Percentiles rank a stretch among this genome's conserved stretches.
Evolutionary conservation across 2,797 vertebrate species (phyloP).

Genomic region (Aeoliscus strigatus): DNA sequence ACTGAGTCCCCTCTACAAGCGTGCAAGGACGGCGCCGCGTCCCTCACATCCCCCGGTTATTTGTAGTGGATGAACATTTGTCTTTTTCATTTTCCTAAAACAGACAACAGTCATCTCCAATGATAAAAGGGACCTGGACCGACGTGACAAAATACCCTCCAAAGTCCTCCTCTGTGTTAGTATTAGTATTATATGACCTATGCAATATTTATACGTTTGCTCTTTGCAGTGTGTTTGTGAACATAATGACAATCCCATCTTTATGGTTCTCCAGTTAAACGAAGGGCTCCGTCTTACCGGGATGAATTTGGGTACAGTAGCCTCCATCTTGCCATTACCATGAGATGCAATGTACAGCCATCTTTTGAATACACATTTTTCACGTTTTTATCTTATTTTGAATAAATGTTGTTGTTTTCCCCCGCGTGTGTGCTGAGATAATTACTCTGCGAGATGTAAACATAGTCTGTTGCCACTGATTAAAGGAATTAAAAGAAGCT

Average conservation of each 20-base stretch:
- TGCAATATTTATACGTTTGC: no score
- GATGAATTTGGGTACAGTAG: constrained; percentile 50
- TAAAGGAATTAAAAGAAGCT: not conserved
- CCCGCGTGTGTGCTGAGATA: constrained; percentile 47
- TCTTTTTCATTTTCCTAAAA: no score
- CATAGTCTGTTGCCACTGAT: not conserved
- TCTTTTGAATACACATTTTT: constrained; percentile 51
- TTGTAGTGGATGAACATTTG: no score
- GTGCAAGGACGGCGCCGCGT: no score
- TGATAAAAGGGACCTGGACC: no score
- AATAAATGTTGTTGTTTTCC: constrained; percentile 65
- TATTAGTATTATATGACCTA: no score
- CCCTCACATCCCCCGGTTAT: no score
- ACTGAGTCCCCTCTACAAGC: no score
- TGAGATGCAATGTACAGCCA: constrained; percentile 46
- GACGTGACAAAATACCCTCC: no score
- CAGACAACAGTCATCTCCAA: no score
- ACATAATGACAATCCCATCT: constrained; percentile 75
- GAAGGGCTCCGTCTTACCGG: constrained; percentile 80
- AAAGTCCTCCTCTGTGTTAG: no score
- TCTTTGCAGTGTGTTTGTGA: no score
- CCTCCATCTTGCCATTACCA: constrained; percentile 44
- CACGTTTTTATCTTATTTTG: constrained; percentile 51
- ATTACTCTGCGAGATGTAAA: constrained; percentile 10
- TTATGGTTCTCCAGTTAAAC: constrained; percentile 71